A percentile compares a stretch with the other conserved stretches of the same genome.
Evolutionary conservation across 2,888 invertebrate genomes (phyloP).

Genomic region (Acronicta psi): DNA sequence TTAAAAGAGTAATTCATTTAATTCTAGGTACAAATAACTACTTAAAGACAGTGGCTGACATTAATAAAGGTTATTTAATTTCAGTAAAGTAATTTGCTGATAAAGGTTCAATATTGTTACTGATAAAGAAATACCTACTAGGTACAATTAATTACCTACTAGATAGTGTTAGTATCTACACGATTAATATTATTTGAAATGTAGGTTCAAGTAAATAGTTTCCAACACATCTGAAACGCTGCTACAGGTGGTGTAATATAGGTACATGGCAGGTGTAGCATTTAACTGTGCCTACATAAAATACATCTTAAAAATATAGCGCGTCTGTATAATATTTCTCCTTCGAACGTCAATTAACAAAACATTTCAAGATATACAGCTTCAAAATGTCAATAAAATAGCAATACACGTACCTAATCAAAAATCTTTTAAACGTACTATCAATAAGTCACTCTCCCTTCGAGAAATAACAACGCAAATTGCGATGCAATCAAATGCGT

Average conservation of each 20-base stretch:
- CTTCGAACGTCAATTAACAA: conserved; percentile 36
- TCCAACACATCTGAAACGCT: not conserved
- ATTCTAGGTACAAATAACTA: not conserved
- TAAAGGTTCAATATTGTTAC: not conserved
- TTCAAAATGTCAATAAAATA: conserved; percentile 31
- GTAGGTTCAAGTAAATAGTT: not conserved
- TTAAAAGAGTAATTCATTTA: conserved; percentile 7
- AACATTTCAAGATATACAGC: conserved; percentile 21
- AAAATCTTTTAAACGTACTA: conserved; percentile 55
- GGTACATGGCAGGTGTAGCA: conserved; percentile 18
- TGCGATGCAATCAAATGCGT: conserved; percentile 80
- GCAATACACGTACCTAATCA: conserved; percentile 45
- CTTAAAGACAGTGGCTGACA: conserved; percentile 4
- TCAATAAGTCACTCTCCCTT: conserved; percentile 66
- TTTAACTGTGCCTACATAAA: not conserved
- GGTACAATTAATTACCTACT: not conserved
- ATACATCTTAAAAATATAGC: conserved; percentile 7
- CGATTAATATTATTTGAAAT: not conserved
- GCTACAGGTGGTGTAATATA: conserved; percentile 6
- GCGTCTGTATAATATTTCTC: conserved; percentile 12
- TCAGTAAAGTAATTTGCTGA: not conserved
- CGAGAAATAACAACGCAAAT: conserved; percentile 75
- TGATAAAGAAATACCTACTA: not conserved
- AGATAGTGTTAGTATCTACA: not conserved
- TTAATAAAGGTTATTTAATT: not conserved